Evolutionary conservation across 2,888 invertebrate species (phyloP).

Genomic region (Unio delphinus): DNA sequence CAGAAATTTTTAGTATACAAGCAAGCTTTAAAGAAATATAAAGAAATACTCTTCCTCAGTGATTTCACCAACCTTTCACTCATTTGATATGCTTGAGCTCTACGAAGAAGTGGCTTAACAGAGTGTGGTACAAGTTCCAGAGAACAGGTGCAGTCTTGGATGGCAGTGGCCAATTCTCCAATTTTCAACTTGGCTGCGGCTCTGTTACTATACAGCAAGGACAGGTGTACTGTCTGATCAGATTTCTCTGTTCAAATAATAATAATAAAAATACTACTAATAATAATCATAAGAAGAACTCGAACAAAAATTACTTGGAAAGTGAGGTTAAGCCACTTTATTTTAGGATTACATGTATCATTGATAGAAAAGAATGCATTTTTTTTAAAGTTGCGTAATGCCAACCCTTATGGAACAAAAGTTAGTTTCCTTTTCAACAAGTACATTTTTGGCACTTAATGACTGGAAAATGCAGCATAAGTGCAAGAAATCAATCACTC

Average conservation of each 20-base stretch:
- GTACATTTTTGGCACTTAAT: no score
- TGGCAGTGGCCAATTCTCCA: conserved; percentile 62
- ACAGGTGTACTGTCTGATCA: conserved; percentile 54
- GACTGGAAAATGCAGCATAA: no score
- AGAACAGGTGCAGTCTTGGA: conserved; percentile 63
- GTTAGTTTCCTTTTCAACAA: no score
- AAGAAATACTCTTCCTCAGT: background rate
- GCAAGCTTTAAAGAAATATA: background rate
- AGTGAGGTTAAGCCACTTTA: no score
- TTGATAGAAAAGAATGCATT: no score
- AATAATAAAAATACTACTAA: no score
- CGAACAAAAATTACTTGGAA: no score
- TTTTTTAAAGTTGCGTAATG: no score
- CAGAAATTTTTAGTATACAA: background rate
- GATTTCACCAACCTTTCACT: conserved; percentile 60
- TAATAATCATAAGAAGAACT: no score
- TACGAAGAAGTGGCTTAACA: conserved; percentile 64
- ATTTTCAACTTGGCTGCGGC: conserved; percentile 67
- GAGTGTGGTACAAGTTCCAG: conserved; percentile 60
- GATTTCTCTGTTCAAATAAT: conserved; percentile 13
- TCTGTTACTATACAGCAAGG: conserved; percentile 66
- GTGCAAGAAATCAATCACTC: no score
- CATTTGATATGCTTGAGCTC: conserved; percentile 67
- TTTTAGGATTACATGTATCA: no score
- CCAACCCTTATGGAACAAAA: no score